Evolutionary conservation across 2,888 invertebrate species (phyloP), one percentile per base, ranked within the genome.

Genomic region (Pseudanteris insignis): DNA sequence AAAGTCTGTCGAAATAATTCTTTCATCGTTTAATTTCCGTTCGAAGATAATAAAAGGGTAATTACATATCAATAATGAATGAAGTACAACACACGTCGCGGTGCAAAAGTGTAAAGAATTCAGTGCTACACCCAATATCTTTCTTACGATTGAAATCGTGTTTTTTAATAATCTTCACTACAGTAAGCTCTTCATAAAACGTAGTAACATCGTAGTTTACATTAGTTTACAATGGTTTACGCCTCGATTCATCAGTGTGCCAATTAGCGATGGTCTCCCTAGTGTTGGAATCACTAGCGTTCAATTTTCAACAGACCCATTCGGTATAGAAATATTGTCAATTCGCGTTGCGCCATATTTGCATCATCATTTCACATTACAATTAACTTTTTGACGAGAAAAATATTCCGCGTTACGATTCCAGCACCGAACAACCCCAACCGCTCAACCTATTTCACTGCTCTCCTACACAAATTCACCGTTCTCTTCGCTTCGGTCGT

Each of bases 171-270:
- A 72, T 77, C 72, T 73, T 77, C 72, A 76, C 79, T 79, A 79
- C 79, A 78, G 75, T 79, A 79, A 79, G 79, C 79, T 79, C 79
- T 79, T 79, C 75, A 73, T 79, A 78, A 79, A 79, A 79, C 79
- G 77, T 80, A 79, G 75, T 79, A 79, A 79, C 78, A 79, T 79
- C 73, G 76, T 79, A 79, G 78, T 78, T 78, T 79, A 79, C 78
- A 79, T 70, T 79, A 77, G 77, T 78, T 78, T 78, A 79, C 78
- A 79, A 75, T 73, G 71, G 70, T 72, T 70, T 70, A 70, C 72
- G 70, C 68, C 68, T 70, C 69, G 67, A 51, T 70, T 72, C 68
- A 57, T 67, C 67, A 71, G 70, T 72, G 74, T 72, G 70, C 73
- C 74, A 72, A 74, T 75, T 75, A 71, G 11, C 11, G 8, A 5